Percentiles rank a stretch among this genome's conserved stretches.
These are phyloP conservation scores for Probosciger aterrimus DNA, from an alignment of 2,113 vertebrate species.

Conservation along the genomic window DNA sequence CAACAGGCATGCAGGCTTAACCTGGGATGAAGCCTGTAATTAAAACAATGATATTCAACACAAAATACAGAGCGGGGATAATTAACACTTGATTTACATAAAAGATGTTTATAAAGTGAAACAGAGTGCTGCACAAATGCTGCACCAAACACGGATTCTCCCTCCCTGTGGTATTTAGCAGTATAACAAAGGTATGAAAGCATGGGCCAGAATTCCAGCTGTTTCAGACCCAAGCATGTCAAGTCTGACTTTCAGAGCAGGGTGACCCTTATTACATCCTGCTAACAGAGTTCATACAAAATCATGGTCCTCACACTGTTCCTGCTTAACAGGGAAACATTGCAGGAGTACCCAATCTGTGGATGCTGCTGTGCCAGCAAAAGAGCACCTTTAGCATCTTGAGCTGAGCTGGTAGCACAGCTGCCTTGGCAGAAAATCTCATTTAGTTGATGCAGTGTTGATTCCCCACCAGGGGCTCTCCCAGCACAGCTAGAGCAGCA, in stretches of 20 bases:
- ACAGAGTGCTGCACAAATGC: not conserved
- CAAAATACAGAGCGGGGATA: conserved; percentile 72
- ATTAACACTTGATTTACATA: conserved; percentile 86
- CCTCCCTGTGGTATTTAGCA: not conserved
- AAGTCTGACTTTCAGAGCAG: not conserved
- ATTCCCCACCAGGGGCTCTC: not conserved
- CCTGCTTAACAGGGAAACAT: fast-evolving
- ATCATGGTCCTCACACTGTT: fast-evolving
- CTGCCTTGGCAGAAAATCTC: not conserved
- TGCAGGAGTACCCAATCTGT: not conserved
- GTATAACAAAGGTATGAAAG: not conserved
- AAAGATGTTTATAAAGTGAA: conserved; percentile 58
- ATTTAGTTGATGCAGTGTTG: not conserved
- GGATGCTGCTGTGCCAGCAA: not conserved
- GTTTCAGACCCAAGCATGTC: not conserved
- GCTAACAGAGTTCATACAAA: not conserved
- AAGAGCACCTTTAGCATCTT: not conserved
- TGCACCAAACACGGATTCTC: not conserved
- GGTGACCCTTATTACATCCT: not conserved
- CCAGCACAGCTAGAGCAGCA: not conserved
- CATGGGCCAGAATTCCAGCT: not conserved
- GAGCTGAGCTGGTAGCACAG: not conserved
- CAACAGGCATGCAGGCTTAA: conserved; percentile 81
- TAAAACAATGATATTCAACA: conserved; percentile 83
- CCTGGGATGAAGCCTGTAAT: conserved; percentile 77